Evolutionary conservation across 23 tunicate species (phyloP), one percentile per base, ranked within the genome.

Genomic region (Botrylloides violaceus): DNA sequence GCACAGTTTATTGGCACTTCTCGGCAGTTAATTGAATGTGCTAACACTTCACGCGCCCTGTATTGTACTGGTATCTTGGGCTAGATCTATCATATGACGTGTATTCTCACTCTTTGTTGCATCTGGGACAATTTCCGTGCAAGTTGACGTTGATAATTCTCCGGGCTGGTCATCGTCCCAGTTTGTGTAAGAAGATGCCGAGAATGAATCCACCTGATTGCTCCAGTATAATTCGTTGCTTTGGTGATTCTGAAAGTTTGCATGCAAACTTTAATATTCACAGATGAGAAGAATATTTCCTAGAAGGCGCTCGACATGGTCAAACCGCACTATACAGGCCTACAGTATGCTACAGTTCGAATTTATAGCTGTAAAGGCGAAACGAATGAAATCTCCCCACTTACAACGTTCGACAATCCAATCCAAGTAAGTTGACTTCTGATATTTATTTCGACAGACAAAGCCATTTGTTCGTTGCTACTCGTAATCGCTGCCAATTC

Each of bases 371-470:
- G n/a, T n/a, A n/a, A n/a, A n/a, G n/a, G n/a, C n/a, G n/a, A n/a
- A n/a, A n/a, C n/a, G n/a, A n/a, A n/a, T n/a, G n/a, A n/a, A n/a
- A n/a, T n/a, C n/a, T n/a, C n/a, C n/a, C n/a, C n/a, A 53, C 95
- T 71, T 63, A 90, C 97, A 71, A 90, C 88, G 32, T 59, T 58
- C 18, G 97, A 90, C 43, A 90, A 59, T 2, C 97, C 97, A 34
- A 83, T 79, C 97, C 97, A 90, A 27, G 58, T 53, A 33, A 77
- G 66, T 31, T 62, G 47, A 32, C 66, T 70, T 50, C 65, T 58
- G 28, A 58, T 30, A 58, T 83, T 90, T 4, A 79, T 84, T 33
- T 73, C 72, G 60, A 48, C 66, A 3, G 85, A 64, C 20, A 90
- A 80, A 30, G 27, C 82, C 12, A 48, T 29, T 58, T 90, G 97